A percentile compares a stretch with the other conserved stretches of the same genome.
These are phyloP conservation scores for Nipponacmea schrenckii DNA, from an alignment of 2,888 invertebrate species.

Conservation along the genomic window DNA sequence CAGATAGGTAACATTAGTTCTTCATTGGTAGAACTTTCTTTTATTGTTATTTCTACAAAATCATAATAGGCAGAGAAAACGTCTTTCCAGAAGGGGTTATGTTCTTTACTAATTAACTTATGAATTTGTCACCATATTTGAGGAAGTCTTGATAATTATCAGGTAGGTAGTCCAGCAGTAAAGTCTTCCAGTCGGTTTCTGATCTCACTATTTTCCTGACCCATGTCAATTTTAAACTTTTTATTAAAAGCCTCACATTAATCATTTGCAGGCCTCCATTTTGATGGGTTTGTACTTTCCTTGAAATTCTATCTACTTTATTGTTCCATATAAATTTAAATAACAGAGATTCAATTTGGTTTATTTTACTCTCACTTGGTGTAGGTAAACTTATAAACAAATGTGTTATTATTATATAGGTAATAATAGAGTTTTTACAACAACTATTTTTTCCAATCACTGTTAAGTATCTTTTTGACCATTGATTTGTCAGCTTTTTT, in stretches of 20 bases:
- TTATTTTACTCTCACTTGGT: slow-evolving; percentile 9
- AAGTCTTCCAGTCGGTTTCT: slow-evolving; percentile 5
- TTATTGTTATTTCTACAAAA: not conserved
- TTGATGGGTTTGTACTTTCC: slow-evolving; percentile 15
- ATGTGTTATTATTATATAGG: slow-evolving; percentile 12
- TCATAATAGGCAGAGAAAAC: not conserved
- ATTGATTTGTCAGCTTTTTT: slow-evolving; percentile 6
- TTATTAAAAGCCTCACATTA: slow-evolving; percentile 12
- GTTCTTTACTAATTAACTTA: too few relatives aligned
- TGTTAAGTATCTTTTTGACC: slow-evolving; percentile 14
- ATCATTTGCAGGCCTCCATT: slow-evolving; percentile 15
- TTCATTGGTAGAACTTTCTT: not conserved
- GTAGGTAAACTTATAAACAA: slow-evolving; percentile 16
- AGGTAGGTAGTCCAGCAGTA: too few relatives aligned
- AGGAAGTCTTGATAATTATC: too few relatives aligned
- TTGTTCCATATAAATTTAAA: slow-evolving; percentile 20
- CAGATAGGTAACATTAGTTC: not conserved
- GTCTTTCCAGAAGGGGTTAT: not conserved
- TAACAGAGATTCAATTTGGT: slow-evolving; percentile 9
- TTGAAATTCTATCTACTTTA: slow-evolving; percentile 16
- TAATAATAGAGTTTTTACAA: slow-evolving; percentile 14
- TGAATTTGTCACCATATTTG: too few relatives aligned
- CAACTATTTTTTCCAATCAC: slow-evolving; percentile 18
- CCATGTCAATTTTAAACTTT: slow-evolving; percentile 18
- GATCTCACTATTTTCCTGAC: slow-evolving; percentile 9